phyloP scores from a whole-genome alignment of 37 sponge, comb jelly and placozoan genomes.

The Halisarca cf. caerulea region DNA sequence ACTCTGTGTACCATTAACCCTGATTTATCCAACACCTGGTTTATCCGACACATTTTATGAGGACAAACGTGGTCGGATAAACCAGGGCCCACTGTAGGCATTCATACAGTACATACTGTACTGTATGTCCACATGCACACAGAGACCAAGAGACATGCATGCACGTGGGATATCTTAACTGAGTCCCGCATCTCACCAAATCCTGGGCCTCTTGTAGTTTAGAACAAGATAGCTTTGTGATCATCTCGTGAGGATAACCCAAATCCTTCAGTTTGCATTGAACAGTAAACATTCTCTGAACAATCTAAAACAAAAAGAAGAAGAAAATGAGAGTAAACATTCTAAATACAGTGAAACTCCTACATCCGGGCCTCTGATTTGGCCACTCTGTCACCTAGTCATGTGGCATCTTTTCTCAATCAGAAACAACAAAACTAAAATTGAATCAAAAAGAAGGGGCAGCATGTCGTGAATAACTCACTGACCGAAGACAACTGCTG shows the following conservation, averaged over 20 bases:
- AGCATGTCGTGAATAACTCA: too few species aligned
- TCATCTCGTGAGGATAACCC: slow-evolving; percentile 47
- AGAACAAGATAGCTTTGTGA: neutral
- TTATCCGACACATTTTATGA: too few species aligned
- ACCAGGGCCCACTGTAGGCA: too few species aligned
- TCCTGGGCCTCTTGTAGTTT: neutral
- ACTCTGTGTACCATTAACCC: too few species aligned
- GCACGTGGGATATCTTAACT: neutral
- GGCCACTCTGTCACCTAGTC: too few species aligned
- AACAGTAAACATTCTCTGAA: slow-evolving; percentile 41
- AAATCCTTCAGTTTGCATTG: slow-evolving; percentile 51
- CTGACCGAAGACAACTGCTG: slow-evolving; percentile 54
- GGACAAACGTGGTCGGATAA: too few species aligned
- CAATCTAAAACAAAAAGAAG: slow-evolving; percentile 65
- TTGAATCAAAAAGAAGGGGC: too few species aligned
- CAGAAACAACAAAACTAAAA: too few species aligned
- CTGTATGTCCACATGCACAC: neutral
- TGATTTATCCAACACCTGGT: too few species aligned
- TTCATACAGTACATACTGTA: neutral
- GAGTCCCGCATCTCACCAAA: neutral
- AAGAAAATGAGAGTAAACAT: neutral
- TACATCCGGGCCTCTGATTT: too few species aligned
- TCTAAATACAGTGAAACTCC: neutral
- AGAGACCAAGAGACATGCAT: neutral
- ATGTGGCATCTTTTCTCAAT: too few species aligned